Base-by-base conservation (phyloP, 2,888 invertebrate species). In the Ectemnius lituratus region DNA sequence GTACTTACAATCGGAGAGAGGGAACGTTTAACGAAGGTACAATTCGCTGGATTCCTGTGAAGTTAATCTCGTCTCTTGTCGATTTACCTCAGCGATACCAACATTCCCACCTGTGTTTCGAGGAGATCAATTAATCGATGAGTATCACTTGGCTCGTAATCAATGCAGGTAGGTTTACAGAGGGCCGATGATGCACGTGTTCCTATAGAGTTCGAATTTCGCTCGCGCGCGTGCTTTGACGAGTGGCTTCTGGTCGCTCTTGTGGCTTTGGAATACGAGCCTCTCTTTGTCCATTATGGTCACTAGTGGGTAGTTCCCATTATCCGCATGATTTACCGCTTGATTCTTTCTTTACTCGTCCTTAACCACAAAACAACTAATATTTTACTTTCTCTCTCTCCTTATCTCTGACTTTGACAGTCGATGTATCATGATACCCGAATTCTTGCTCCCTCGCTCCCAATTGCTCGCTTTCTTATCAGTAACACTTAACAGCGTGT, bases 331-430 rank as follows among this genome's bases (percentile, higher is more conserved):
- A 65, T 65, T 65, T 37, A 58, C 46, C 45, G 65, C 58, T 46
- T 72, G 49, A 76, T 67, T 62, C 23, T 27, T 59, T 62, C 16
- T 52, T 65, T 62, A 62, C 52, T 62, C 27, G 63, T 70, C 67
- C 59, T 52, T 75, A 37, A 61, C 57, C 70, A 27, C 14, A 8
- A 63, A 63, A 28, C 23, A 23, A 23, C 23, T 2, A 2, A 23
- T 23, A 52, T 52, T 56, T 16, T 52, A 27, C 16, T 52, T n/a
- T 20, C 52, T 52, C 16, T 4, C 49, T 5, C 49, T 2, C 6
- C 2, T 11, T 49, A 2, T 8, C 16, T 49, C 49, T 49, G 14
- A n/a, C n/a, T n/a, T n/a, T n/a, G n/a, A n/a, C n/a, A n/a, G n/a
- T n/a, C n/a, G n/a, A n/a, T n/a, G n/a, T n/a, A n/a, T n/a, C n/a